Evolutionary conservation across 2,797 vertebrate species (phyloP).

Genomic region (Trematomus bernacchii): DNA sequence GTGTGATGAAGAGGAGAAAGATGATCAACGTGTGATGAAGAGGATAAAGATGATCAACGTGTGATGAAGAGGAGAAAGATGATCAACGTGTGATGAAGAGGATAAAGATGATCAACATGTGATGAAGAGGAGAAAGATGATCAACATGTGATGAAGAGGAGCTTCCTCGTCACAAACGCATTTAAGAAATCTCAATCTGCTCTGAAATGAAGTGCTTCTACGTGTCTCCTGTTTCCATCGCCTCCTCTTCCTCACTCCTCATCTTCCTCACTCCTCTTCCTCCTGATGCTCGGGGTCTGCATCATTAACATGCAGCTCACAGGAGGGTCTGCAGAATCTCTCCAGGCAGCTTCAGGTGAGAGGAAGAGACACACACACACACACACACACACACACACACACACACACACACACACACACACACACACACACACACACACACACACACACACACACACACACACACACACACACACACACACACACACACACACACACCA

Average conservation of each 20-base stretch:
- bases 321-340: conserved; percentile 23
- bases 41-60: too few relatives aligned
- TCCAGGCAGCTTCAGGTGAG: conserved; percentile 41
- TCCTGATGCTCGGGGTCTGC: conserved; percentile 12
- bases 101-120: too few relatives aligned
- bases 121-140: too few relatives aligned
- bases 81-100: too few relatives aligned
- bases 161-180: background rate
- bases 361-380: background rate
- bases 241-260: conserved; percentile 2
- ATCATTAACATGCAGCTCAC: conserved; percentile 60
- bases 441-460: background rate
- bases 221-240: conserved; percentile 16
- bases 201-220: conserved; percentile 12
- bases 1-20: too few relatives aligned
- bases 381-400: background rate
- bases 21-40: too few relatives aligned
- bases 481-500: background rate
- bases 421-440: background rate
- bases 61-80: too few relatives aligned
- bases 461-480: conserved; percentile 2
- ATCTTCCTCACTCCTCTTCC: conserved; percentile 22
- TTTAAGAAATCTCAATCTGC: conserved; percentile 2
- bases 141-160: too few relatives aligned
- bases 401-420: background rate